Evolutionary conservation across 2,888 invertebrate genomes (phyloP).

Genomic region (Mythimna albipuncta): DNA sequence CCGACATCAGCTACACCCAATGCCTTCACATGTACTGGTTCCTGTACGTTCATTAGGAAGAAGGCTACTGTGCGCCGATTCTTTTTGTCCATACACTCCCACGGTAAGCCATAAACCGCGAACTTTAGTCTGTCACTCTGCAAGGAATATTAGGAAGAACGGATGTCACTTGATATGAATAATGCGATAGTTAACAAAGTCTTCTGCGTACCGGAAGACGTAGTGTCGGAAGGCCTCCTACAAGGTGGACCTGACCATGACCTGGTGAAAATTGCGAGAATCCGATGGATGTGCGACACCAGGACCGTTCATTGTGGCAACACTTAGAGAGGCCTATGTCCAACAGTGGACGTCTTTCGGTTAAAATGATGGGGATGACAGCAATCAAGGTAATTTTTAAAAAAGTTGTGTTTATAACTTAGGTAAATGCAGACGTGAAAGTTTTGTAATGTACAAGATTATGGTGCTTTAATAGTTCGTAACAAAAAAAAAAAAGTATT

Average conservation of each 20-base stretch:
- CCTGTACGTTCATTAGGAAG: conserved; percentile 70
- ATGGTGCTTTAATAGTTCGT: neutral
- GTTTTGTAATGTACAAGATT: neutral
- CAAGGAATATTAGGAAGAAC: conserved; percentile 26
- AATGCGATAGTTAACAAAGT: too few species aligned
- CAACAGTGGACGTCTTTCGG: too few species aligned
- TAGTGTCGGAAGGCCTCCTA: too few species aligned
- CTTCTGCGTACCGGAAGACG: too few species aligned
- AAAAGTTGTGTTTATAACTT: neutral
- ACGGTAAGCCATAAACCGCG: conserved; percentile 70
- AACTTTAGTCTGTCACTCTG: conserved; percentile 70
- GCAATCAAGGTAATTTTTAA: too few species aligned
- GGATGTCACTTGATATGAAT: neutral
- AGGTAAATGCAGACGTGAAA: neutral
- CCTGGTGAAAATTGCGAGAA: too few species aligned
- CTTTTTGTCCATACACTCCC: conserved; percentile 70
- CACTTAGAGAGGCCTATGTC: too few species aligned
- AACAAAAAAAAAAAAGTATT: neutral
- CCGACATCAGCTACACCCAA: conserved; percentile 70
- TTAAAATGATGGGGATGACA: too few species aligned
- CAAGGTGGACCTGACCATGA: too few species aligned
- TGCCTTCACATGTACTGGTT: conserved; percentile 70
- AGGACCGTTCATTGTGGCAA: too few species aligned
- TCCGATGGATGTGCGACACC: too few species aligned
- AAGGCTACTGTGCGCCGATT: conserved; percentile 66